phyloP scores from a whole-genome alignment of 2,797 vertebrate genomes.

The Cirrhinus mrigala region DNA sequence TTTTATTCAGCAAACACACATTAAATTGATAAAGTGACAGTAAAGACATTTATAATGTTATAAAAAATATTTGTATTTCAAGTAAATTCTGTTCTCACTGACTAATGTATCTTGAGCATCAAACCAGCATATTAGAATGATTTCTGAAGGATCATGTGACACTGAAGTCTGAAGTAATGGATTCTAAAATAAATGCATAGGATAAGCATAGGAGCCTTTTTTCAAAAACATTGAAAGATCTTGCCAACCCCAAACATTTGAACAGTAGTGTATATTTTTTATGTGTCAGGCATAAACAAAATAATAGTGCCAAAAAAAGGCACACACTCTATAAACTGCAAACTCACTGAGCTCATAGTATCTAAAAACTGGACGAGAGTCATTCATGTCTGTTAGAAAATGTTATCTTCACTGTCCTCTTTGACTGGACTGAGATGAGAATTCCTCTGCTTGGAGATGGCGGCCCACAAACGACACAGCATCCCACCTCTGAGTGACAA shows the following conservation, averaged over 20 bases:
- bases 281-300: conserved; percentile 16
- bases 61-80: background rate
- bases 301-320: conserved; percentile 43
- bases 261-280: background rate
- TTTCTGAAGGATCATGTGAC: background rate
- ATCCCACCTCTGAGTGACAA: conserved; percentile 81
- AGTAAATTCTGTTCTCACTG: background rate
- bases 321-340: conserved; percentile 30
- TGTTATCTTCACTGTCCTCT: conserved; percentile 71
- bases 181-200: background rate
- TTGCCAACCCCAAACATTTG: background rate
- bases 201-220: background rate
- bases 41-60: background rate
- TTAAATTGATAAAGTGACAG: background rate
- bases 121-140: background rate
- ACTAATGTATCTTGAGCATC: background rate
- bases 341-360: conserved; percentile 61
- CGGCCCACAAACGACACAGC: conserved; percentile 85
- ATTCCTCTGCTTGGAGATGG: conserved; percentile 75
- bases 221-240: background rate
- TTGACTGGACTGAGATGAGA: conserved; percentile 63
- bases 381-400: conserved; percentile 63
- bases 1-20: background rate
- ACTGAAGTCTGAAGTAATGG: background rate
- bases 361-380: background rate